Conservation (phyloP, 1,140 invertebrate species). For the Sarcophaga bullata region DNA sequence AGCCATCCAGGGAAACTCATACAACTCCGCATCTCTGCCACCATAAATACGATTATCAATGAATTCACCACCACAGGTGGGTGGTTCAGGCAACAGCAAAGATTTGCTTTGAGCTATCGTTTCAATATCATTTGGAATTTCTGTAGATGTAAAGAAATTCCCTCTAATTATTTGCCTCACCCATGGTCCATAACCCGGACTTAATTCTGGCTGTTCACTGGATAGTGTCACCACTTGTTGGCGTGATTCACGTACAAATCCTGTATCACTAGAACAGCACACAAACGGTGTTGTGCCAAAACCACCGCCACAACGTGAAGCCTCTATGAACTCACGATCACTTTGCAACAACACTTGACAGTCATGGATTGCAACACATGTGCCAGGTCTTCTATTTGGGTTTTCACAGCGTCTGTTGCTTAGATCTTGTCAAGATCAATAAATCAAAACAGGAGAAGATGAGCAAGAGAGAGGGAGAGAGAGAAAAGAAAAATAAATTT, state of each 20-base stretch:
- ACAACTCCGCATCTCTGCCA: conserved; percentile 63
- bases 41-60: conserved; percentile 61
- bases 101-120: not conserved
- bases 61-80: conserved; percentile 57
- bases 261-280: conserved; percentile 59
- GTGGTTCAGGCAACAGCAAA: conserved; percentile 51
- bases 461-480: not conserved
- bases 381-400: conserved; percentile 53
- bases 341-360: conserved; percentile 55
- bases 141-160: not conserved
- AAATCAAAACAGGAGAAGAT: not conserved
- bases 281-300: conserved; percentile 52
- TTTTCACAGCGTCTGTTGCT: conserved; percentile 54
- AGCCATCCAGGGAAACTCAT: conserved; percentile 74
- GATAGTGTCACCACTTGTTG: conserved; percentile 42
- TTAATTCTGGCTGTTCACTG: conserved; percentile 43
- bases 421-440: conserved; percentile 13
- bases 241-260: conserved; percentile 43
- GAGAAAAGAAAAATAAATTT: conserved; percentile 24
- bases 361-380: conserved; percentile 55
- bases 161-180: not conserved
- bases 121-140: not conserved
- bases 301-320: conserved; percentile 53
- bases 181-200: conserved; percentile 10
- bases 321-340: conserved; percentile 51